A percentile compares a stretch with the other conserved stretches of the same genome.
Conservation (phyloP, 1,140 invertebrate species). For the Cotesia typhae region DNA sequence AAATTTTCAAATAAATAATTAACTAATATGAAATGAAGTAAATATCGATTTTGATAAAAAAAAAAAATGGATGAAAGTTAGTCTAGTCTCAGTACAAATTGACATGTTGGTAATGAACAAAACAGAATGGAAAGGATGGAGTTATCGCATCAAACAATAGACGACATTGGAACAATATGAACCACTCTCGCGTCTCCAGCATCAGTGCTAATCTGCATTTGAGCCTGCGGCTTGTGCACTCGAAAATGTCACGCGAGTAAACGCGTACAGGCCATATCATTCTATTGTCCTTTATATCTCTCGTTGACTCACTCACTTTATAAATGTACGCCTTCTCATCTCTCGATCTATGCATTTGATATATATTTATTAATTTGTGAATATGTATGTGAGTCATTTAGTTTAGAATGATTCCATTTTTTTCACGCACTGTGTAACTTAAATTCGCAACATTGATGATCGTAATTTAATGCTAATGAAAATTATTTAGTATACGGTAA, state of each 20-base stretch:
- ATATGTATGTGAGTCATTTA: constrained; percentile 2
- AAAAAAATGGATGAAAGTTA: neutral
- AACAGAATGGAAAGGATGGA: constrained; percentile 10
- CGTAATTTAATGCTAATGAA: constrained; percentile 18
- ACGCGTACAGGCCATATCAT: constrained; percentile 15
- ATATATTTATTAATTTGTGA: neutral
- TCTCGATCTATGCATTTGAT: neutral
- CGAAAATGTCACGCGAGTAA: constrained; percentile 46
- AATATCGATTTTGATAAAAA: neutral
- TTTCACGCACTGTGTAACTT: neutral
- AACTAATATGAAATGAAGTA: too few relatives aligned
- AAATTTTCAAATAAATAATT: too few relatives aligned
- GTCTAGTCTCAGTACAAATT: neutral
- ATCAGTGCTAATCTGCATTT: constrained; percentile 46
- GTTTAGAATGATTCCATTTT: neutral
- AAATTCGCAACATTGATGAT: constrained; percentile 10
- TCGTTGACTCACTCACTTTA: neutral
- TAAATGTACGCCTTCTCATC: neutral
- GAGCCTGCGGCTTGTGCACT: constrained; percentile 41
- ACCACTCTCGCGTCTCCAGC: constrained; percentile 28
- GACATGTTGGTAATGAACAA: neutral
- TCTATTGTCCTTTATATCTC: constrained; percentile 27
- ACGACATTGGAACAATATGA: constrained; percentile 46
- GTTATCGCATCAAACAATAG: constrained; percentile 48
- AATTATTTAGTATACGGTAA: neutral